A percentile compares a stretch with the other conserved stretches of the same genome.
Evolutionary conservation across 2,888 invertebrate genomes (phyloP).

Genomic region (Atherix ibis): DNA sequence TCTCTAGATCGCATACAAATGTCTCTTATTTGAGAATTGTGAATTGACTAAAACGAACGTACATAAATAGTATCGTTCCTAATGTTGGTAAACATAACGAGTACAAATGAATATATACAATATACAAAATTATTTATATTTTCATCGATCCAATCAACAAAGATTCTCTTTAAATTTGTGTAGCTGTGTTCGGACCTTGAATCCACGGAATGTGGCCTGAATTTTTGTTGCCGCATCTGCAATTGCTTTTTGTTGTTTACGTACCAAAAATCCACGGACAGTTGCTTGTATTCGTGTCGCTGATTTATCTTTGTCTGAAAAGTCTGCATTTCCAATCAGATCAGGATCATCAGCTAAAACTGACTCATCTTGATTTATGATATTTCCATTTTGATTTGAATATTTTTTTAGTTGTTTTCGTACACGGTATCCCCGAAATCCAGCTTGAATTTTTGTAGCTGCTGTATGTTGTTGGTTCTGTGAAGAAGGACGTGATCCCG

Average conservation of each 20-base stretch:
- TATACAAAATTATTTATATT: too few relatives aligned
- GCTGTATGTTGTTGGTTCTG: constrained; percentile 30
- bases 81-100: too few relatives aligned
- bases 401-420: constrained; percentile 31
- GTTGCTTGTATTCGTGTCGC: constrained; percentile 31
- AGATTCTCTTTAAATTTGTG: constrained; percentile 24
- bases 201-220: constrained; percentile 33
- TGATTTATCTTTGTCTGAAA: constrained; percentile 22
- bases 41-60: too few relatives aligned
- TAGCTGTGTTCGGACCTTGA: constrained; percentile 28
- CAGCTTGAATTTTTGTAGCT: constrained; percentile 40
- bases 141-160: too few relatives aligned
- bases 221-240: constrained; percentile 32
- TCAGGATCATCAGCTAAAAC: background rate
- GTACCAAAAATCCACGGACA: constrained; percentile 28
- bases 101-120: too few relatives aligned
- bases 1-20: too few relatives aligned
- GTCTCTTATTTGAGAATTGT: too few relatives aligned
- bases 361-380: constrained; percentile 6
- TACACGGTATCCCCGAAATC: constrained; percentile 38
- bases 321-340: constrained; percentile 10
- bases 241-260: constrained; percentile 28
- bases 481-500: constrained; percentile 29
- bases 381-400: constrained; percentile 13
- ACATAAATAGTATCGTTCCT: too few relatives aligned